A percentile compares a stretch with the other conserved stretches of the same genome.
Evolutionary conservation across 1,140 invertebrate genomes (phyloP).

Genomic region (Drosophila tani): DNA sequence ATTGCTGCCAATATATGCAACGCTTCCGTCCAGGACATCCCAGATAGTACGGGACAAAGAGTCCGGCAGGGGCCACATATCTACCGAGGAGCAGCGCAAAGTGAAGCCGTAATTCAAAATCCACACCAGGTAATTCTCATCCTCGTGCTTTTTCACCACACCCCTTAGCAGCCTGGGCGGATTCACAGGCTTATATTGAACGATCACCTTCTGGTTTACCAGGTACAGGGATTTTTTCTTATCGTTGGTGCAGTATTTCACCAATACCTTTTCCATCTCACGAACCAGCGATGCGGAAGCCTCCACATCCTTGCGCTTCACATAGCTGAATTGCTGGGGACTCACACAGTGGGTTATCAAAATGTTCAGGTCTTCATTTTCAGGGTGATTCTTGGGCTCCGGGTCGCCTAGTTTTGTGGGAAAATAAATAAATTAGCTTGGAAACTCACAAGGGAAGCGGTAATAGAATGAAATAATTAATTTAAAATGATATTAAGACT

Average conservation of each 20-base stretch:
- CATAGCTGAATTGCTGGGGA: slow-evolving; percentile 52
- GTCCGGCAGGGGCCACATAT: slow-evolving; percentile 44
- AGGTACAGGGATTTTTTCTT: neutral
- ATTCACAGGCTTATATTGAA: slow-evolving; percentile 13
- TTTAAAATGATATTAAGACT: too few species aligned
- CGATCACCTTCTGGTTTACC: slow-evolving; percentile 34
- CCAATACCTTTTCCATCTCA: slow-evolving; percentile 22
- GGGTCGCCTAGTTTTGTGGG: neutral
- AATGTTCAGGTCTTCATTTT: slow-evolving; percentile 1
- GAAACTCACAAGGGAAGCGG: neutral
- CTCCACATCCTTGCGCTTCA: slow-evolving; percentile 20
- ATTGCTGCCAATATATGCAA: slow-evolving; percentile 13
- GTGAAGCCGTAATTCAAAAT: slow-evolving; percentile 53
- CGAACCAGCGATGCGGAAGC: neutral
- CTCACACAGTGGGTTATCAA: slow-evolving; percentile 48
- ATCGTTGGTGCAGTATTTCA: neutral
- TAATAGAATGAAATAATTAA: neutral
- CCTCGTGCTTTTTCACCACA: neutral
- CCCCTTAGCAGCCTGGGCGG: slow-evolving; percentile 42
- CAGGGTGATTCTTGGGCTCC: neutral
- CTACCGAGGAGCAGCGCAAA: slow-evolving; percentile 13
- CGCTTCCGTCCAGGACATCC: slow-evolving; percentile 13
- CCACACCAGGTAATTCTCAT: slow-evolving; percentile 44
- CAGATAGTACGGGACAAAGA: neutral
- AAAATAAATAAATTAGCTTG: neutral